A percentile compares a stretch with the other conserved stretches of the same genome.
Conservation (phyloP, 2,888 invertebrate species). For the Catocala nupta region DNA sequence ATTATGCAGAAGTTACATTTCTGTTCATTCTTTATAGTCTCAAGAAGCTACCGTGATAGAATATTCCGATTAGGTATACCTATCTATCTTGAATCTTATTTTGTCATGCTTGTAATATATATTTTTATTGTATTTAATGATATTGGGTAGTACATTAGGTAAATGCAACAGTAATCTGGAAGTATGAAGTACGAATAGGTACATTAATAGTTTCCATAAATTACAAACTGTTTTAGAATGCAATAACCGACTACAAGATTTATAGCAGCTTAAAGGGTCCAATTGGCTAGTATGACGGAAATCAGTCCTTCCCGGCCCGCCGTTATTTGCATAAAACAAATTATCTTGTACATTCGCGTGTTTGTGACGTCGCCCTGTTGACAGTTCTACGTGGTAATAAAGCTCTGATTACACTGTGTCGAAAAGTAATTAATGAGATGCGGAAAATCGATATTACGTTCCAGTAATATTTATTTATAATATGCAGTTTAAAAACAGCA, state of each 20-base stretch:
- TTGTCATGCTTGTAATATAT: too few species aligned
- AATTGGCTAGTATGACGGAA: conserved; percentile 11
- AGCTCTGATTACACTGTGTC: conserved; percentile 51
- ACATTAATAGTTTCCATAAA: not conserved
- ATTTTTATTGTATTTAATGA: too few species aligned
- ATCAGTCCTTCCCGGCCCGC: conserved; percentile 20
- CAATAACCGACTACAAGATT: not conserved
- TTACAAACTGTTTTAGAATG: not conserved
- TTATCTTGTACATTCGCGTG: conserved; percentile 55
- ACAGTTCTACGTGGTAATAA: conserved; percentile 50
- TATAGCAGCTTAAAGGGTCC: not conserved
- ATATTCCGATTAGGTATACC: too few species aligned
- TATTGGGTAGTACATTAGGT: too few species aligned
- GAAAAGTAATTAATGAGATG: conserved; percentile 57
- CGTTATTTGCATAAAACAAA: conserved; percentile 68
- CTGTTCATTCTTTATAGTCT: too few species aligned
- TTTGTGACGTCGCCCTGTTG: conserved; percentile 55
- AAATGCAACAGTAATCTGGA: too few species aligned
- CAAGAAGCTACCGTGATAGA: too few species aligned
- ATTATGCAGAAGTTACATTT: too few species aligned
- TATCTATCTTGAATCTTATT: too few species aligned
- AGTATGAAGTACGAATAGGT: too few species aligned
- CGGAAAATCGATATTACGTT: conserved; percentile 27
- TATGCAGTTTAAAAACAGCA: too few species aligned
- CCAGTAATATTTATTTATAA: too few species aligned